Conservation (phyloP, 2,113 vertebrate genomes). For the Arvicanthis niloticus region DNA sequence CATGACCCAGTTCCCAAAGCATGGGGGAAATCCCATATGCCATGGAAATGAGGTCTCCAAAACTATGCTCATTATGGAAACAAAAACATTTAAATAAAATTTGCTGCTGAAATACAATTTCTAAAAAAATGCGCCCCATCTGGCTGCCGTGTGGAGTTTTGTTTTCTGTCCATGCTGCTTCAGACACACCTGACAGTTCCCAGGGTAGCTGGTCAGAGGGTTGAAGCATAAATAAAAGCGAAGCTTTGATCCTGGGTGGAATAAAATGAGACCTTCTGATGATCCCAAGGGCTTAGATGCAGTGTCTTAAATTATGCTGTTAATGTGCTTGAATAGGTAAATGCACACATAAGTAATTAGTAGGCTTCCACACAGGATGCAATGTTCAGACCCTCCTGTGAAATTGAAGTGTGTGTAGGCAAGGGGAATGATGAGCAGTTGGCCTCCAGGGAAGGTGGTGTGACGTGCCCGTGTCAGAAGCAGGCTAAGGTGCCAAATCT, state of each 20-base stretch:
- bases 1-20: constrained; percentile 53
- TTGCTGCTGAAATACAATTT: constrained; percentile 58
- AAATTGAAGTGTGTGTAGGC: neutral
- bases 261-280: constrained; percentile 28
- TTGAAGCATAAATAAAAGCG: constrained; percentile 51
- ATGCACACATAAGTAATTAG: neutral
- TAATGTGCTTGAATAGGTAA: constrained; percentile 41
- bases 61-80: constrained; percentile 55
- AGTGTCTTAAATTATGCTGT: constrained; percentile 14
- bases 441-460: neutral
- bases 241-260: neutral
- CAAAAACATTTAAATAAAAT: constrained; percentile 33
- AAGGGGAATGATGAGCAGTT: too few species aligned
- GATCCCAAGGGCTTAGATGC: neutral
- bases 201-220: constrained; percentile 47
- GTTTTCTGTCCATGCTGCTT: constrained; percentile 42
- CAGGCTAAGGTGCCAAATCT: neutral
- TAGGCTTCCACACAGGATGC: neutral
- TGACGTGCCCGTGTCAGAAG: neutral
- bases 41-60: constrained; percentile 52
- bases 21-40: constrained; percentile 55
- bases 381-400: neutral
- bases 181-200: constrained; percentile 48
- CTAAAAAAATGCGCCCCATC: constrained; percentile 57
- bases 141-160: constrained; percentile 70